Base-by-base conservation (phyloP, 2,888 invertebrate species). In the Patella caerulea region DNA sequence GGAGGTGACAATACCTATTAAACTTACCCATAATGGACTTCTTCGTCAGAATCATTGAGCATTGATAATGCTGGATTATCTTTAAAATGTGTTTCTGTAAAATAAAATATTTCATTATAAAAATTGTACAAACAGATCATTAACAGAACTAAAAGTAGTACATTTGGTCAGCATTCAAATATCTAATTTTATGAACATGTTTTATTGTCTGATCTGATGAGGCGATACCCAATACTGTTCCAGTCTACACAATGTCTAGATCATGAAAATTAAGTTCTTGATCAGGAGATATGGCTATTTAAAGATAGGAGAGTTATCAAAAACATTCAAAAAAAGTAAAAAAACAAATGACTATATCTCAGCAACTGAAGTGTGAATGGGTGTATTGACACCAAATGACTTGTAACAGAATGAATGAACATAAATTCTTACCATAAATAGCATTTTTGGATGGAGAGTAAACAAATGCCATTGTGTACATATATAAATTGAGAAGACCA, bases 41-140 rank as follows among this genome's bases (percentile, higher is more conserved):
- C 98, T 85, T 92, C 92, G 90, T 98, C 98, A 0, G 98, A 98
- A 90, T 99, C 98, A 92, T 98, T 98, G 87, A 98, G 95, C 98
- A 99, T 98, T 34, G 98, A 98, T 92, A 98, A 96, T 15, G 98
- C 96, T 73, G 98, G 98, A 93, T 98, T 98, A 93, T 98, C 98
- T 93, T 98, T 98, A 86, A 98, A 96, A 74, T 96, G 94, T 74
- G 96, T 94, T 92, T 98, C 98, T 96, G 93, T 78, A 93, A 93
- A 84, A 83, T 82, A 72, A 72, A 77, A 78, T 78, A 73, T 71
- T 72, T 72, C 11, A 52, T 71, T 45, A 12, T 65, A 65, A 65
- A 65, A 65, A 65, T 19, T 19, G 19, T 45, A 45, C 9, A 45
- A 45, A 45, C 9, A 45, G 45, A 45, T 45, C 45, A 45, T 7